These are phyloP conservation scores for Artibeus lituratus DNA, from an alignment of 2,797 vertebrate genomes.

Conservation along the genomic window DNA sequence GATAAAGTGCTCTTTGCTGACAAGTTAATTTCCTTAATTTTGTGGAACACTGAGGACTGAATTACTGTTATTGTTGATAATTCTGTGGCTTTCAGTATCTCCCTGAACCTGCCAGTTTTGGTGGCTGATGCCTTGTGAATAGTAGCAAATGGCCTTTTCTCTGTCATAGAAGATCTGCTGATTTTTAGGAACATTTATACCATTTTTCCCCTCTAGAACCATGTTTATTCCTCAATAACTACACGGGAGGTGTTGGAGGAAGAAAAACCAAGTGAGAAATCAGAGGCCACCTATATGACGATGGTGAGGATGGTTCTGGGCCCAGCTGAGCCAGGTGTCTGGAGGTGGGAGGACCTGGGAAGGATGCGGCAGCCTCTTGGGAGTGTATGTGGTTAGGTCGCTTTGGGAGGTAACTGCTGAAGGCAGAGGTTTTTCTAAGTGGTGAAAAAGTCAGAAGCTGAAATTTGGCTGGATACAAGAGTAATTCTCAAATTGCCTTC, in stretches of 20 bases:
- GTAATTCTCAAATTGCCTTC: not conserved
- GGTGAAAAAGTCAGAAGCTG: not conserved
- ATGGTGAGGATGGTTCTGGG: slow-evolving; percentile 77
- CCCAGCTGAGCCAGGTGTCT: not conserved
- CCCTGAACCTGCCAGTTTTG: not conserved
- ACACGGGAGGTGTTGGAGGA: not conserved
- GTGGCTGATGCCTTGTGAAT: not conserved
- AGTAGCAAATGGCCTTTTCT: not conserved
- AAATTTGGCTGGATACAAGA: not conserved
- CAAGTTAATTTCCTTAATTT: not conserved
- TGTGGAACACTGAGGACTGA: not conserved
- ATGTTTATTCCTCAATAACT: slow-evolving; percentile 68
- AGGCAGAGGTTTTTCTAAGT: not conserved
- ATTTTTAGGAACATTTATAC: not conserved
- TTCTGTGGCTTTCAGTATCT: not conserved
- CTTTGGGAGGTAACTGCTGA: not conserved
- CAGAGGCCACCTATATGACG: slow-evolving; percentile 79
- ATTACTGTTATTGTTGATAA: not conserved
- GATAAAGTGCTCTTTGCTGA: not conserved
- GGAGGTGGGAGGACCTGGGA: not conserved
- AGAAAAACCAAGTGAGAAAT: slow-evolving; percentile 53
- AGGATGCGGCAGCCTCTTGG: not conserved
- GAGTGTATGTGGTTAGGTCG: not conserved
- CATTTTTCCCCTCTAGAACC: slow-evolving; percentile 58
- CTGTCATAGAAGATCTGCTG: not conserved